A percentile compares a stretch with the other conserved stretches of the same genome.
phyloP scores from a whole-genome alignment of 2,888 invertebrate genomes.

The Fragum fragum region DNA sequence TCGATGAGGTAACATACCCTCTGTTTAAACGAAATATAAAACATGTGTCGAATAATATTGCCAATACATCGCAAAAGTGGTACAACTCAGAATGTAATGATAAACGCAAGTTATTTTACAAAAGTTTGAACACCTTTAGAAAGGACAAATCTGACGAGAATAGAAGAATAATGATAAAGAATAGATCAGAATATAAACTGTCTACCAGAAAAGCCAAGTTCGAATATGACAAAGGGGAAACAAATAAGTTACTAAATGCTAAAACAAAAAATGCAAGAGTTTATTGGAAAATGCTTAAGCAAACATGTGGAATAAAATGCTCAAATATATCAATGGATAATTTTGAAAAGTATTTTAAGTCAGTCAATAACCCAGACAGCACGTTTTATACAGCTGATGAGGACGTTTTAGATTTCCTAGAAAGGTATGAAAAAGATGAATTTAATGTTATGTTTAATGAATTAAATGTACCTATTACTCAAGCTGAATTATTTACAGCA shows the following conservation, averaged over 20 bases:
- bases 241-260: slow-evolving; percentile 7
- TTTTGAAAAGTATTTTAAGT: slow-evolving; percentile 30
- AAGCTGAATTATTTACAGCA: not conserved
- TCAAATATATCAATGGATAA: slow-evolving; percentile 4
- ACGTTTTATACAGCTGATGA: slow-evolving; percentile 33
- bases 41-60: too few species aligned
- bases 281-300: slow-evolving; percentile 18
- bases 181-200: slow-evolving; percentile 22
- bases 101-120: slow-evolving; percentile 12
- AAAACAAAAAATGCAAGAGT: too few species aligned
- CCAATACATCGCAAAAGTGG: too few species aligned
- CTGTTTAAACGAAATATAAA: not conserved
- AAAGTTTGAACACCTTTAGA: slow-evolving; percentile 24
- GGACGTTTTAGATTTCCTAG: slow-evolving; percentile 27
- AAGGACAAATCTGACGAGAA: slow-evolving; percentile 21
- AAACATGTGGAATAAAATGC: slow-evolving; percentile 15
- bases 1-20: not conserved
- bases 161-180: slow-evolving; percentile 24
- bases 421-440: slow-evolving; percentile 17
- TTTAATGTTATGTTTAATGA: slow-evolving; percentile 20
- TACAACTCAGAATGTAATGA: slow-evolving; percentile 10
- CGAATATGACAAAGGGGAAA: slow-evolving; percentile 34
- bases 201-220: slow-evolving; percentile 23
- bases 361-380: slow-evolving; percentile 26
- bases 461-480: slow-evolving; percentile 2